Conservation (phyloP, 2,113 vertebrate genomes). For the Tinamus guttatus region DNA sequence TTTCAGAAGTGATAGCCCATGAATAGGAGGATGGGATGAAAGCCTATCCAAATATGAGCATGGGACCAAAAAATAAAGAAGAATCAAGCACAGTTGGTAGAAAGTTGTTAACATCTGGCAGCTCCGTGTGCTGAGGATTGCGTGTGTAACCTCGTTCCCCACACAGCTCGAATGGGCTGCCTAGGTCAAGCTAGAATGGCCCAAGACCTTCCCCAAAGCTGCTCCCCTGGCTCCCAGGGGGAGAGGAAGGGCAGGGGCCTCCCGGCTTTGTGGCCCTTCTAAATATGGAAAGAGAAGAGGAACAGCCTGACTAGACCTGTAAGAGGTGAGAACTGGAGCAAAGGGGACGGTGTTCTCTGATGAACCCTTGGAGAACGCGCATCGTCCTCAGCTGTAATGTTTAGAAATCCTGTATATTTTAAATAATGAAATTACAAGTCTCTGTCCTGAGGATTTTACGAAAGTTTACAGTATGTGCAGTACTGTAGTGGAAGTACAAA, state of each 20-base stretch:
- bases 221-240: not conserved
- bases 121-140: not conserved
- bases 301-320: not conserved
- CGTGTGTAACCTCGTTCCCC: not conserved
- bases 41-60: not conserved
- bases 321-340: fast-evolving
- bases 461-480: not conserved
- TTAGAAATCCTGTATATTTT: not conserved
- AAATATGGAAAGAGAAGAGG: not conserved
- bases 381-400: not conserved
- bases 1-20: too few relatives aligned
- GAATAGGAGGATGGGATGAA: too few relatives aligned
- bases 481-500: not conserved
- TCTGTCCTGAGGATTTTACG: not conserved
- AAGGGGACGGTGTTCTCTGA: not conserved
- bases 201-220: not conserved
- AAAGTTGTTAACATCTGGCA: not conserved
- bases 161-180: not conserved
- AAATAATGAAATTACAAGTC: not conserved
- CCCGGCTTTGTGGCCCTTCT: not conserved
- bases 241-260: not conserved
- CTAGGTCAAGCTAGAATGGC: not conserved
- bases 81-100: not conserved
- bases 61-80: not conserved
- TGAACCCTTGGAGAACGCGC: not conserved